Evolutionary conservation across 37 sponge, comb jelly and placozoan species (phyloP).

Genomic region (Haliclona indistincta): DNA sequence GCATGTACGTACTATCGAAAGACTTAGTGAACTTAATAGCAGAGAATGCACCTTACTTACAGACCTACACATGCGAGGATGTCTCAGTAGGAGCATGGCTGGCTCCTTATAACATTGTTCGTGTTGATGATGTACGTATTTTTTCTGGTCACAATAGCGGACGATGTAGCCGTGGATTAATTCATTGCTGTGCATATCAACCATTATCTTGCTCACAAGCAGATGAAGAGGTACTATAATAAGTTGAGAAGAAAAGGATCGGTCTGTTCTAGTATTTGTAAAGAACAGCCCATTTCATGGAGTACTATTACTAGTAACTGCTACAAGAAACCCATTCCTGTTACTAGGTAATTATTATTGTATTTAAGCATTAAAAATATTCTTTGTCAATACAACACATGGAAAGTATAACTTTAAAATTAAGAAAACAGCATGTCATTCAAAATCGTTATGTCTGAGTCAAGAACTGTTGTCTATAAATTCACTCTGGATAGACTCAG

Average conservation of each 20-base stretch:
- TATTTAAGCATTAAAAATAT: no score
- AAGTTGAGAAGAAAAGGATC: slow-evolving; percentile 7
- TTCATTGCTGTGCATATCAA: slow-evolving; percentile 1
- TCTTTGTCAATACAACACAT: no score
- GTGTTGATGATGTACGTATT: slow-evolving; percentile 24
- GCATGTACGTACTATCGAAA: slow-evolving; percentile 47
- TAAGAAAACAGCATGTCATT: no score
- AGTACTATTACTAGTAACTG: not conserved
- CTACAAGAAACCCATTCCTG: not conserved
- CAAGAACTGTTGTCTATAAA: no score
- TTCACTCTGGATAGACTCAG: no score
- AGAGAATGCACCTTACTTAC: slow-evolving; percentile 15
- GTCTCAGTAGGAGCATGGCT: slow-evolving; percentile 68
- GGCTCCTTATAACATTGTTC: slow-evolving; percentile 41
- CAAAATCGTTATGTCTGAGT: no score
- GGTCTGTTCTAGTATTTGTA: not conserved
- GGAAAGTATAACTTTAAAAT: no score
- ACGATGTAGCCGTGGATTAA: slow-evolving; percentile 1
- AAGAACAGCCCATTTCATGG: not conserved
- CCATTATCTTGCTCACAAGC: not conserved
- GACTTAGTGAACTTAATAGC: slow-evolving; percentile 36
- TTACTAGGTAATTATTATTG: no score
- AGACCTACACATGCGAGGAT: slow-evolving; percentile 52
- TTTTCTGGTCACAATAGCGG: slow-evolving; percentile 1
- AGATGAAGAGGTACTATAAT: not conserved